A percentile compares a stretch with the other conserved stretches of the same genome.
phyloP scores from a whole-genome alignment of 2,888 invertebrate species.

The Mythimna vitellina region DNA sequence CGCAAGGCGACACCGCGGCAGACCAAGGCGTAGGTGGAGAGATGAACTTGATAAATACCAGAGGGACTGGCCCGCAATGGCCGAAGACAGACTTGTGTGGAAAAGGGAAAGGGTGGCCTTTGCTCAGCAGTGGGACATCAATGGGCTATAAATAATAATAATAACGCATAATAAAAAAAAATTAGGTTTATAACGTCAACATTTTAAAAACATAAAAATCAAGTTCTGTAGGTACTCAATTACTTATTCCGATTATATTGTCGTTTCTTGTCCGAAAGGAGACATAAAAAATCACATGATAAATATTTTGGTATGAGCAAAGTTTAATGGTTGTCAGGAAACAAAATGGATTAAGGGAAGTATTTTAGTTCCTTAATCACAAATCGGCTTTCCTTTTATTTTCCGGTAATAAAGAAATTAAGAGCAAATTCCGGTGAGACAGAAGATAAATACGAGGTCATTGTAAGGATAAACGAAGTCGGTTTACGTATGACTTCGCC shows the following conservation, averaged over 20 bases:
- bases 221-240: not conserved
- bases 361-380: not conserved
- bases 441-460: not conserved
- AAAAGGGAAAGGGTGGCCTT: too few relatives aligned
- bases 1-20: too few relatives aligned
- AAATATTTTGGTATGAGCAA: conserved; percentile 5
- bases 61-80: too few relatives aligned
- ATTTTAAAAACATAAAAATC: too few relatives aligned
- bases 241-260: not conserved
- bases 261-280: not conserved
- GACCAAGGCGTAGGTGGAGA: too few relatives aligned
- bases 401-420: conserved; percentile 8
- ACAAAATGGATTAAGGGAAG: not conserved
- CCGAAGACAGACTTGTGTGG: too few relatives aligned
- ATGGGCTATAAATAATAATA: too few relatives aligned
- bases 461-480: not conserved
- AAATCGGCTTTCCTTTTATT: not conserved
- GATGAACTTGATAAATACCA: too few relatives aligned
- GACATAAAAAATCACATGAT: not conserved
- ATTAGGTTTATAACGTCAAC: too few relatives aligned
- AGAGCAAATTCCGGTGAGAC: not conserved
- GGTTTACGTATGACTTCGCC: not conserved
- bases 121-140: too few relatives aligned
- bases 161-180: too few relatives aligned
- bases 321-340: conserved; percentile 7